Base-by-base conservation (phyloP, 1,140 invertebrate species). In the Drosophila insularis region DNA sequence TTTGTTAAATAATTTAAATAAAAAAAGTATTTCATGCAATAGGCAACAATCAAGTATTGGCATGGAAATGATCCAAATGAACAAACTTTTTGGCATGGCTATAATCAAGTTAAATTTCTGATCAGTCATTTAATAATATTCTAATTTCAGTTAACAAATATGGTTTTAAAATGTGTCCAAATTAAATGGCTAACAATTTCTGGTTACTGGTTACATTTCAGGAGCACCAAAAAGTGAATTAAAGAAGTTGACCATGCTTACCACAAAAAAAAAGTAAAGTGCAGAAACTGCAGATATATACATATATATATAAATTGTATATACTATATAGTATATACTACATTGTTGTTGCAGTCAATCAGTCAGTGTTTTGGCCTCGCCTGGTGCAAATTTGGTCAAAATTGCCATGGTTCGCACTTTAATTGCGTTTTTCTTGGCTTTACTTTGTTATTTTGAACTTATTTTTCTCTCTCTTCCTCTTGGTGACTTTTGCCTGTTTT, bases 191-290 rank as follows among this genome's bases (percentile, higher is more conserved):
- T 27, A 27, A 1, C 4, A 5, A 27, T 27, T 27, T 27, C 27
- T 27, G 27, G 27, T 27, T 27, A 27, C 23, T 23, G 4, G 23
- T 23, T 23, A 23, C 0, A 23, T n/a, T n/a, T n/a, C n/a, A n/a
- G n/a, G n/a, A 21, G 21, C 21, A 32, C n/a, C n/a, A n/a, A n/a
- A 32, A 32, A 17, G n/a, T 43, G 6, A 17, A 43, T 43, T 46
- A 69, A 79, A 84, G 71, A 54, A 75, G 80, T 82, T 82, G 68
- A 54, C 75, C 80, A 68, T 71, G 74, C 73, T 54, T 59, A 76
- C 17, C 65, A 68, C 56, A 71, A 71, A 68, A 1, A 1, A 35
- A 56, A 50, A 55, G 70, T 32, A 72, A 65, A 50, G 27, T 74
- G 74, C 65, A 50, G 17, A 58, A 31, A 59, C 32, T 65, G 37